These are phyloP conservation scores for Poecile montanus DNA, from an alignment of 2,797 vertebrate genomes.

Conservation along the genomic window DNA sequence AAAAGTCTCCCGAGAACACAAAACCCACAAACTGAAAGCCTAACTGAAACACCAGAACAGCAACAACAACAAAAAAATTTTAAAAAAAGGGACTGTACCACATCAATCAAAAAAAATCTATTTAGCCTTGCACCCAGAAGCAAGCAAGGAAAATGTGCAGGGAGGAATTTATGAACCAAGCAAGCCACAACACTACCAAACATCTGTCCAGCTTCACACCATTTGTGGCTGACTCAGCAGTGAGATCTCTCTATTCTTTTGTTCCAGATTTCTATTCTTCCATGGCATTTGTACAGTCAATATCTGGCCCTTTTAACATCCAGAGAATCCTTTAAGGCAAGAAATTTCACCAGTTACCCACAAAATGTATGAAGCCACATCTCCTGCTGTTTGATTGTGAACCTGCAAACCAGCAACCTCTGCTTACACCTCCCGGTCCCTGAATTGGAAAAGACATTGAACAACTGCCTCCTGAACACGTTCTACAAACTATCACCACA, in stretches of 20 bases:
- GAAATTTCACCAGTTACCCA: not conserved
- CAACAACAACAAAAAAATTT: not conserved
- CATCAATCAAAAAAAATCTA: not conserved
- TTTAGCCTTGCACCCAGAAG: not conserved
- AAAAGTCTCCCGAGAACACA: not conserved
- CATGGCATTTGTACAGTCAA: not conserved
- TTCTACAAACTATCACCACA: not conserved
- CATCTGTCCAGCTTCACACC: not conserved
- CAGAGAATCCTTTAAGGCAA: not conserved
- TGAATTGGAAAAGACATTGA: not conserved
- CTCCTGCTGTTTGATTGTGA: not conserved
- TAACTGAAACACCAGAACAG: not conserved
- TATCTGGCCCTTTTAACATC: not conserved
- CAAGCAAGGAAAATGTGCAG: not conserved
- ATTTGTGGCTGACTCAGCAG: not conserved
- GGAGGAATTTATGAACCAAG: not conserved
- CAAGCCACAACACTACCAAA: not conserved
- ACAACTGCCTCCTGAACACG: not conserved
- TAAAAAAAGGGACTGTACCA: not conserved
- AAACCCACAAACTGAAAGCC: not conserved
- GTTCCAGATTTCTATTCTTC: not conserved
- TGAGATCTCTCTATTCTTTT: not conserved
- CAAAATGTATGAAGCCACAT: accelerated
- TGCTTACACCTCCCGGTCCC: not conserved
- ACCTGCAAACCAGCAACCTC: not conserved